Base-by-base conservation (phyloP, 2,888 invertebrate genomes). In the Sesia apiformis region DNA sequence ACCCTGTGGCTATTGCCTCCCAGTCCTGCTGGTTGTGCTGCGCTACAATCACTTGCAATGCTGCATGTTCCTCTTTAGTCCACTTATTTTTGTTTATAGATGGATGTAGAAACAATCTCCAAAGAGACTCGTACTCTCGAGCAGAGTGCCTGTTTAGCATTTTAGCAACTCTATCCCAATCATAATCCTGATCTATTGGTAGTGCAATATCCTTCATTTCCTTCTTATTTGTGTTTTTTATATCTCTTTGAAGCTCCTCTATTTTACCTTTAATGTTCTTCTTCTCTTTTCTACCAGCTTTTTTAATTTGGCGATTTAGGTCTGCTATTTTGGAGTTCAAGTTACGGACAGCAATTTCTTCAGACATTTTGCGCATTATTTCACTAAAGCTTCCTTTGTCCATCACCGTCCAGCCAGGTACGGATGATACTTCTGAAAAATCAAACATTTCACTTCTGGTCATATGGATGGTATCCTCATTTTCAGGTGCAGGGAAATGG, bases 51-150 rank as follows among this genome's bases (percentile, higher is more conserved):
- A 62, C 65, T 57, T 81, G 74, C 43, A 88, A 62, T 2, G 58
- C 51, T 4, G 58, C 53, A 55, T 83, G 81, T 58, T 89, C 88
- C 52, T 49, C 8, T 60, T 69, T 74, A 5, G 61, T 66, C 88
- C 88, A 89, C 46, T 55, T 60, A 38, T 55, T 69, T 69, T 68
- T 94, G 60, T 92, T 94, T 8, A 95, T 88, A 8, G 87, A 75
- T 0, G 95, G 95, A 72, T 94, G 93, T 51, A 95, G 72, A 66
- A 92, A 94, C 38, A 93, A 84, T 57, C 92, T 91, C 95, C 95
- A 96, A 70, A 95, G 91, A 0, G 93, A 89, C 63, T 90, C 80
- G 69, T 94, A 95, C 67, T 94, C 94, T 5, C 84, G 79, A 0
- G 91, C 78, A 0, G 90, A 88, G 65, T 94, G 94, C n/a, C 91